phyloP scores from a whole-genome alignment of 2,797 vertebrate genomes.

The Meriones psammophilus region DNA sequence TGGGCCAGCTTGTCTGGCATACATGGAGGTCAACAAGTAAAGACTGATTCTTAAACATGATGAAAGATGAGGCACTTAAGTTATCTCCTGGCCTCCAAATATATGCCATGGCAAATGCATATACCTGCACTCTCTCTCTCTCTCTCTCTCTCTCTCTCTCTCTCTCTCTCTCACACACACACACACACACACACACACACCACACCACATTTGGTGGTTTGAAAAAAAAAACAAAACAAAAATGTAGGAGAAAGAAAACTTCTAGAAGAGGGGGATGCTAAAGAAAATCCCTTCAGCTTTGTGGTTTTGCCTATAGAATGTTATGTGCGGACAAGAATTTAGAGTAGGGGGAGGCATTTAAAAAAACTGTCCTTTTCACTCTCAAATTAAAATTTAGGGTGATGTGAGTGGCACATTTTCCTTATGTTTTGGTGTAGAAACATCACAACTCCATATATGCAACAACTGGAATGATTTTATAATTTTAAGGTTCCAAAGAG shows the following conservation, averaged over 20 bases:
- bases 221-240: background rate
- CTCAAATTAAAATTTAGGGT: slow-evolving; percentile 38
- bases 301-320: background rate
- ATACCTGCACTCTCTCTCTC: too few species aligned
- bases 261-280: background rate
- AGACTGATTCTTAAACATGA: background rate
- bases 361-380: slow-evolving; percentile 40
- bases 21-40: background rate
- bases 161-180: background rate
- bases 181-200: background rate
- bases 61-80: background rate
- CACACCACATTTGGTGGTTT: background rate
- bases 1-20: background rate
- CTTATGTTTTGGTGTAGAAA: background rate
- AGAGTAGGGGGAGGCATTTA: background rate
- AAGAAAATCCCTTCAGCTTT: background rate
- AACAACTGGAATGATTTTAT: background rate
- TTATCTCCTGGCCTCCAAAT: background rate
- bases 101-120: background rate
- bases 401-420: background rate
- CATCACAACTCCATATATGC: slow-evolving; percentile 56
- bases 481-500: slow-evolving; percentile 10
- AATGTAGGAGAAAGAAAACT: background rate
- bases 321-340: background rate
- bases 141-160: too few species aligned